These are phyloP conservation scores for Helleia helle DNA, from an alignment of 2,888 invertebrate genomes.

Conservation along the genomic window DNA sequence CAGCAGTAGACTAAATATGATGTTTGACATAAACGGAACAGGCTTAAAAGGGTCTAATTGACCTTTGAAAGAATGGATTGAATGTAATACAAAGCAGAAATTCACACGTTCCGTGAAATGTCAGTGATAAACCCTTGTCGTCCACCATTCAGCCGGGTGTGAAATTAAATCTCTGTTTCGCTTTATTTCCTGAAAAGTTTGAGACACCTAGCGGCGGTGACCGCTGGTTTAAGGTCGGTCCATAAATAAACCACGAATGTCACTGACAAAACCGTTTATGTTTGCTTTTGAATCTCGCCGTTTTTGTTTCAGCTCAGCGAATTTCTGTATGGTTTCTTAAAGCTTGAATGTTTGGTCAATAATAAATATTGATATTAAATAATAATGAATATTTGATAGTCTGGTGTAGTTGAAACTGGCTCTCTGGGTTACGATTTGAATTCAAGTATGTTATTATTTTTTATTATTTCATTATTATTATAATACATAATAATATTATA, in stretches of 20 bases:
- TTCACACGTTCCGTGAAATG: slow-evolving; percentile 11
- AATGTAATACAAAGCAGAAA: slow-evolving; percentile 30
- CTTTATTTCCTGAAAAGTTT: slow-evolving; percentile 11
- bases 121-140: slow-evolving; percentile 6
- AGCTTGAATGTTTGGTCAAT: too few relatives aligned
- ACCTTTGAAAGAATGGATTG: slow-evolving; percentile 14
- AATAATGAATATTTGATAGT: too few relatives aligned
- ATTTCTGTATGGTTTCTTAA: too few relatives aligned
- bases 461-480: too few relatives aligned
- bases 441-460: too few relatives aligned
- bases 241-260: not conserved
- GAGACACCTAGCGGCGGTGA: not conserved
- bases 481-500: too few relatives aligned
- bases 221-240: not conserved
- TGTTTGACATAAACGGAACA: too few relatives aligned
- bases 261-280: not conserved
- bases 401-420: too few relatives aligned
- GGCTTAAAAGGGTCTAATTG: slow-evolving; percentile 8
- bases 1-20: too few relatives aligned
- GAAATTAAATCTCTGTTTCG: slow-evolving; percentile 15
- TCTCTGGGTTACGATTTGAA: too few relatives aligned
- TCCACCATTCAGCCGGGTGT: slow-evolving; percentile 9
- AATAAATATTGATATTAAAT: too few relatives aligned
- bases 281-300: not conserved
- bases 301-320: not conserved